Conservation (phyloP, 2,888 invertebrate genomes). For the Caenorhabditis wallacei region DNA sequence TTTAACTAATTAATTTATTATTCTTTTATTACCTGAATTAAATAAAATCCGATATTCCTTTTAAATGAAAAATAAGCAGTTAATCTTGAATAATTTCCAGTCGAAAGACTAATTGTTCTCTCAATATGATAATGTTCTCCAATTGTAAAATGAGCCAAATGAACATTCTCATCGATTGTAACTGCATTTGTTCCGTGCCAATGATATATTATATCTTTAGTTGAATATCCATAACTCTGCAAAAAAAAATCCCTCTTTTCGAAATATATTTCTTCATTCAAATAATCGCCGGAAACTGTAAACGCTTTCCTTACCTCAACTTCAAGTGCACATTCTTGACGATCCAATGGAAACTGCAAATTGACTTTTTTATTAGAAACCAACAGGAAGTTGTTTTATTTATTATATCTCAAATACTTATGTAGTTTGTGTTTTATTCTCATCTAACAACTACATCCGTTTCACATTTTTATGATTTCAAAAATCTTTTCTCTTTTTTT, state of each 20-base stretch:
- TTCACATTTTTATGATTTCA: conserved; percentile 24
- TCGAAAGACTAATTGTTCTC: conserved; percentile 82
- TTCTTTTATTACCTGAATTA: conserved; percentile 76
- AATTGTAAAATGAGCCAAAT: conserved; percentile 84
- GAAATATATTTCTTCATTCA: background rate
- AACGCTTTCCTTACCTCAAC: conserved; percentile 76
- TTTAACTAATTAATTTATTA: background rate
- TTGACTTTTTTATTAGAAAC: conserved; percentile 29
- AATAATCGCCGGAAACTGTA: conserved; percentile 27
- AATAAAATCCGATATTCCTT: conserved; percentile 83
- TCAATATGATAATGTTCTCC: conserved; percentile 81
- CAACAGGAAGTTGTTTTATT: background rate
- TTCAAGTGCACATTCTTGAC: conserved; percentile 82
- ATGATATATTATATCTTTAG: conserved; percentile 83
- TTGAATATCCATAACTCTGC: conserved; percentile 83
- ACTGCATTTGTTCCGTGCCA: conserved; percentile 82
- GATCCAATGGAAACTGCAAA: conserved; percentile 81
- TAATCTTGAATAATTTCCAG: conserved; percentile 84
- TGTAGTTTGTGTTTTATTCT: conserved; percentile 24
- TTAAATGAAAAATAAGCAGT: conserved; percentile 82
- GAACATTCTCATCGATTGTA: conserved; percentile 83
- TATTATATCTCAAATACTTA: conserved; percentile 10
- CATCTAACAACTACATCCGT: conserved; percentile 8
- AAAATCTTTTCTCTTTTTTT: conserved; percentile 20
- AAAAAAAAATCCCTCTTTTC: conserved; percentile 30